phyloP scores from a whole-genome alignment of 1,140 invertebrate species.

The Aphis craccivora region DNA sequence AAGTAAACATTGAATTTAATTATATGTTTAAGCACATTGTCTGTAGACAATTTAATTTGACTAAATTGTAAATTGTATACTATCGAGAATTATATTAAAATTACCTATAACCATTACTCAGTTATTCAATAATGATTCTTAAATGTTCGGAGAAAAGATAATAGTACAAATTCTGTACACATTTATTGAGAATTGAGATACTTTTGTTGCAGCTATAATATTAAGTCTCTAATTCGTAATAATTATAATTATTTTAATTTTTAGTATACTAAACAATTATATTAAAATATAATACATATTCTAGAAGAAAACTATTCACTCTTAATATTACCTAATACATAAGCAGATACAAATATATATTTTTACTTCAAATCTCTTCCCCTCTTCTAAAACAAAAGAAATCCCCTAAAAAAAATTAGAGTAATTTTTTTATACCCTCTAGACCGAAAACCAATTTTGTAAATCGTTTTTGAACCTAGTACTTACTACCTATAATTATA shows the following conservation, averaged over 20 bases:
- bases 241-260: no score
- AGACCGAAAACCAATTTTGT: not conserved
- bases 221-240: no score
- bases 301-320: not conserved
- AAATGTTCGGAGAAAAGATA: not conserved
- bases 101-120: not conserved
- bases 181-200: not conserved
- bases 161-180: not conserved
- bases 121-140: not conserved
- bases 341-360: not conserved
- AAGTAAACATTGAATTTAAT: not conserved
- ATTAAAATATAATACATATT: not conserved
- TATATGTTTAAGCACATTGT: not conserved
- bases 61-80: not conserved
- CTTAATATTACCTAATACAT: no score
- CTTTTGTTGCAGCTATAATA: not conserved
- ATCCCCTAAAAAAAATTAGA: not conserved
- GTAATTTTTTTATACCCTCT: no score
- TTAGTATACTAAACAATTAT: not conserved
- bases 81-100: not conserved
- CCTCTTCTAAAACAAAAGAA: not conserved
- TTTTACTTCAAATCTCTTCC: not conserved
- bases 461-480: no score
- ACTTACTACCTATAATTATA: not conserved
- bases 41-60: not conserved